Percentiles rank a stretch among this genome's conserved stretches.
Evolutionary conservation across 2,888 invertebrate species (phyloP).

Genomic region (Odontocerum albicorne): DNA sequence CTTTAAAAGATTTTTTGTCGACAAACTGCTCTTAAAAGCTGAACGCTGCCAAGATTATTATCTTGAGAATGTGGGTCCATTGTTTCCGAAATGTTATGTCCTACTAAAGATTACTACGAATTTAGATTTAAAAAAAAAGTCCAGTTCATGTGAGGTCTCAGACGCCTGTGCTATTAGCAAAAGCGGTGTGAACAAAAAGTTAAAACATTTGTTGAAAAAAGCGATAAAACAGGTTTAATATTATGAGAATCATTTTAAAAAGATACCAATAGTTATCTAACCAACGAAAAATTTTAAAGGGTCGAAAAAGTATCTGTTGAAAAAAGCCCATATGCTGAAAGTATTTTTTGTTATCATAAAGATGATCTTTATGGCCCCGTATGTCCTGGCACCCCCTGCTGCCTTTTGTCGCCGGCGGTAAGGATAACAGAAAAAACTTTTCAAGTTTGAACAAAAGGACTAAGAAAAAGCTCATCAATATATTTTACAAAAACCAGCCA

Average conservation of each 20-base stretch:
- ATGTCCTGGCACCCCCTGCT: conserved; percentile 9
- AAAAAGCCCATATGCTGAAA: too few relatives aligned
- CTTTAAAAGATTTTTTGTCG: too few relatives aligned
- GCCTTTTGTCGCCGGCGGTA: conserved; percentile 7
- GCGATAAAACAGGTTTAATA: too few relatives aligned
- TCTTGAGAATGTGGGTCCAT: conserved; percentile 11
- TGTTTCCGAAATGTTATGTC: conserved; percentile 7
- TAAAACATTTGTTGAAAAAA: too few relatives aligned
- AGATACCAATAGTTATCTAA: too few relatives aligned
- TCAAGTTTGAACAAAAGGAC: conserved; percentile 8
- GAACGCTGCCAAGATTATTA: too few relatives aligned
- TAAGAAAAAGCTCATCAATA: conserved; percentile 8
- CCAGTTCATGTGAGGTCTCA: conserved; percentile 7
- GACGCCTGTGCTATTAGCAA: conserved; percentile 1
- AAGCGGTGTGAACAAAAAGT: conserved; percentile 3
- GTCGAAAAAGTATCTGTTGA: too few relatives aligned
- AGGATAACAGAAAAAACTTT: conserved; percentile 3
- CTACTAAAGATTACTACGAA: neutral
- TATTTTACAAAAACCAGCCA: too few relatives aligned
- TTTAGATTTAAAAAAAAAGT: conserved; percentile 3
- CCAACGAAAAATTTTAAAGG: too few relatives aligned
- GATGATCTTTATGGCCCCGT: conserved; percentile 1
- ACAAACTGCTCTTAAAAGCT: too few relatives aligned
- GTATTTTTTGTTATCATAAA: neutral
- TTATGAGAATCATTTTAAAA: too few relatives aligned